phyloP scores from a whole-genome alignment of 1,140 invertebrate species.

The Drosophila ficusphila region DNA sequence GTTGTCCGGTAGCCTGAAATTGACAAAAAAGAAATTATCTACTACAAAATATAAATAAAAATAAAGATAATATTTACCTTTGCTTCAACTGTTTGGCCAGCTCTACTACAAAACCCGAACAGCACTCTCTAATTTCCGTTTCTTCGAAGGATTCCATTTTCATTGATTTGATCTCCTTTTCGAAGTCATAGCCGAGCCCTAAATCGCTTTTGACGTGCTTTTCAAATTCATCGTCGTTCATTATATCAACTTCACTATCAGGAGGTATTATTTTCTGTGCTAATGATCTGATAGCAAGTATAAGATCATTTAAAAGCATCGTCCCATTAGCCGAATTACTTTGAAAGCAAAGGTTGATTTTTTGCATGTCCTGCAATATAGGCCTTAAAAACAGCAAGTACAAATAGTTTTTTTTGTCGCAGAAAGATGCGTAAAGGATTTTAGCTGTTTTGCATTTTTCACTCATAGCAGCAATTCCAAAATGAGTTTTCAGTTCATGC shows the following conservation, averaged over 20 bases:
- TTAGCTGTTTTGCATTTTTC: constrained; percentile 16
- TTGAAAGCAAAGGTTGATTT: constrained; percentile 3
- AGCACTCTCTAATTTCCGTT: constrained; percentile 1
- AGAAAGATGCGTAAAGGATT: constrained; percentile 4
- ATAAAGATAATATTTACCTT: not conserved
- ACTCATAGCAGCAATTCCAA: constrained; percentile 4
- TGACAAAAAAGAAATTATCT: not conserved
- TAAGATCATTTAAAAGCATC: not conserved
- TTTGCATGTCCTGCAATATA: constrained; percentile 3
- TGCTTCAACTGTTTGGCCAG: constrained; percentile 1
- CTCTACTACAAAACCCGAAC: constrained; percentile 7
- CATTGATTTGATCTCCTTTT: not conserved
- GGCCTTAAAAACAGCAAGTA: constrained; percentile 9
- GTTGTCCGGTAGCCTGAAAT: constrained; percentile 9
- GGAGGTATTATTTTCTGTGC: constrained; percentile 8
- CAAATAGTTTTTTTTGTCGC: not conserved
- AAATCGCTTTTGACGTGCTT: not conserved
- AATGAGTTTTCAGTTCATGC: constrained; percentile 4
- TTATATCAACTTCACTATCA: constrained; percentile 3
- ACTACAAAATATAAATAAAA: not conserved
- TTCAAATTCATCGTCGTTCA: constrained; percentile 1
- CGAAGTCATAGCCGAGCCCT: not conserved
- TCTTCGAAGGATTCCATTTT: not conserved
- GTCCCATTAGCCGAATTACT: constrained; percentile 1
- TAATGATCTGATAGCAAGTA: constrained; percentile 8